A percentile compares a stretch with the other conserved stretches of the same genome.
These are phyloP conservation scores for Apostichopus parvimensis DNA, from an alignment of 35 echinoderm and acorn worm species.

Conservation along the genomic window DNA sequence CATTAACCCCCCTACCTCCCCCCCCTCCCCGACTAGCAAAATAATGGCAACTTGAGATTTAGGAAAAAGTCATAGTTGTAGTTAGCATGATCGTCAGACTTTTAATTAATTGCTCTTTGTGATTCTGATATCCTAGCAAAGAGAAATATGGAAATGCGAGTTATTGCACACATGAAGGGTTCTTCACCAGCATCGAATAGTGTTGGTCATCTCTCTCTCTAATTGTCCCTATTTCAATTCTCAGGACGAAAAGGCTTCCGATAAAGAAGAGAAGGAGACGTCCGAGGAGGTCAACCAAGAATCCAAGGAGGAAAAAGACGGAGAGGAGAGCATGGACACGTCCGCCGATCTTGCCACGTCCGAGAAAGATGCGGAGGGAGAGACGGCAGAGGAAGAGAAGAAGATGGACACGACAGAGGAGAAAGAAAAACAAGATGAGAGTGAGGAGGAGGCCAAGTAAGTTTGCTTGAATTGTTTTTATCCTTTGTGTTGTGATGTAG, in stretches of 20 bases:
- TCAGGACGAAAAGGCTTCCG: background rate
- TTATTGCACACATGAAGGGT: too few species aligned
- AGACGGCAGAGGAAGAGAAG: constrained; percentile 6
- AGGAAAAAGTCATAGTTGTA: too few species aligned
- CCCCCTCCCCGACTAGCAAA: background rate
- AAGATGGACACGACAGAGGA: constrained; percentile 60
- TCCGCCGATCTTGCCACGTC: constrained; percentile 9
- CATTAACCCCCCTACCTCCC: background rate
- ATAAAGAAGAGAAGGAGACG: background rate
- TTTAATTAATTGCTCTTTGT: too few species aligned
- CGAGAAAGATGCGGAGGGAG: constrained; percentile 39
- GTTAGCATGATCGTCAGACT: too few species aligned
- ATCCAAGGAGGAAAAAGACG: constrained; percentile 37
- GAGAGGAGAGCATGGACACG: constrained; percentile 60
- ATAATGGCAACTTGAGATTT: too few species aligned
- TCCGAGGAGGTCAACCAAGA: background rate
- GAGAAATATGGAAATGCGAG: too few species aligned
- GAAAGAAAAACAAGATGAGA: background rate
- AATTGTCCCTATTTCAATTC: background rate
- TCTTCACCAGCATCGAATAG: too few species aligned
- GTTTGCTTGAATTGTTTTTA: background rate
- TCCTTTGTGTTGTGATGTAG: too few species aligned
- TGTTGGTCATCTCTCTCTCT: too few species aligned
- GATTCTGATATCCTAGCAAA: too few species aligned
- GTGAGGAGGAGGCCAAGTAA: constrained; percentile 20